Conservation (phyloP, 2,888 invertebrate species). For the Dione vanillae region DNA sequence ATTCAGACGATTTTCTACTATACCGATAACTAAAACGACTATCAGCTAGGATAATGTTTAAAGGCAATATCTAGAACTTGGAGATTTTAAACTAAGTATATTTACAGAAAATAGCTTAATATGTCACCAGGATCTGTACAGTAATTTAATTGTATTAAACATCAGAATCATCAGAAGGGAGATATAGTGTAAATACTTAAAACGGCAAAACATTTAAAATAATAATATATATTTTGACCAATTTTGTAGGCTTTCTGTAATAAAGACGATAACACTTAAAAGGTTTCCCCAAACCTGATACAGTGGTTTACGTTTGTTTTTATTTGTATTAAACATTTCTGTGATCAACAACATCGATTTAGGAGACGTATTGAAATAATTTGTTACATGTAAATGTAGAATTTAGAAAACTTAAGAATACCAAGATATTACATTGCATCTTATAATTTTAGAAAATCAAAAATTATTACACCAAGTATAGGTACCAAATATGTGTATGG, state of each 20-base stretch:
- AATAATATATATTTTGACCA: constrained; percentile 26
- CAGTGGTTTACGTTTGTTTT: constrained; percentile 22
- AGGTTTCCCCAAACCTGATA: constrained; percentile 43
- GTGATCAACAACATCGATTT: not conserved
- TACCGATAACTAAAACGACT: not conserved
- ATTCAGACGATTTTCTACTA: not conserved
- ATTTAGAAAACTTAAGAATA: no score
- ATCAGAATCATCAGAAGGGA: no score
- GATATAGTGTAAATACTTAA: not conserved
- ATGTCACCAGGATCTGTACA: no score
- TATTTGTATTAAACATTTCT: constrained; percentile 23
- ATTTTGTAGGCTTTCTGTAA: constrained; percentile 45
- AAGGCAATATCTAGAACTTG: not conserved
- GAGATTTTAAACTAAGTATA: no score
- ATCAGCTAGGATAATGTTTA: not conserved
- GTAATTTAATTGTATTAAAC: not conserved
- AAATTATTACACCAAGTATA: no score
- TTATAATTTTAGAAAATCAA: no score
- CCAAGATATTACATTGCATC: no score
- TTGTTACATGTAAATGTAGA: not conserved
- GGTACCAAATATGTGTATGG: no score
- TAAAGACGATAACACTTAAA: constrained; percentile 41
- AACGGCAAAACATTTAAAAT: not conserved
- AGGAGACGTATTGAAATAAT: not conserved
- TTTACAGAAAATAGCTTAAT: no score